Base-by-base conservation (phyloP, 2,888 invertebrate species). In the Corbicula japonica region DNA sequence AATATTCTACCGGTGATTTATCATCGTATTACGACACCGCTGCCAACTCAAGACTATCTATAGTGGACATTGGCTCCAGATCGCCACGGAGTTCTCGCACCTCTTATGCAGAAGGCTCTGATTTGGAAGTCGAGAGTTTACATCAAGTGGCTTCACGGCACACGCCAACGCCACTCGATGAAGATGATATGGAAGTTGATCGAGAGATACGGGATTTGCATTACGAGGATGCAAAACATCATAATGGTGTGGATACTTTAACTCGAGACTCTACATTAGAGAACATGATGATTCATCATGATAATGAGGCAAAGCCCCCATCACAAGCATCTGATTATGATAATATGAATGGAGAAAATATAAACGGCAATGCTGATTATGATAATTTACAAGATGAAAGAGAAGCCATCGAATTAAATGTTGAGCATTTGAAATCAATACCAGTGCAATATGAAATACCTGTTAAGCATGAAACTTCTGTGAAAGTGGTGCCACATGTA, bases 71-170 rank as follows among this genome's bases (percentile, higher is more conserved):
- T 73, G 88, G 89, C 70, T 84, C 86, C 23, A 86, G 87, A 62
- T 92, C 92, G 1, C 87, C 87, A 18, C 91, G 90, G 60, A 92
- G 91, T 81, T 92, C 92, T 32, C 85, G 91, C 32, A 92, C 92
- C 12, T 92, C 92, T 1, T 91, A 90, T 76, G 88, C 89, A 32
- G 91, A 90, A 38, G 84, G 81, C n/a, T 91, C 91, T 6, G 91
- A 91, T 46, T 75, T 89, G 58, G 90, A n/a, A n/a, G n/a, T n/a
- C n/a, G n/a, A 81, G 12, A 91, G 90, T 76, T 54, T 88, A 50
- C 80, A 72, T 26, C 80, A 75, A 18, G 34, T 80, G 1, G 78
- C 52, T 26, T 73, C 72, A 0, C 68, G 84, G 23, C 81, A 83
- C 50, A 85, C 77, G 34, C 87, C 80, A 58, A 81, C 63, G 12